These are phyloP conservation scores for Epsilonema sp. DNA, from an alignment of 2,888 invertebrate species.

Conservation along the genomic window DNA sequence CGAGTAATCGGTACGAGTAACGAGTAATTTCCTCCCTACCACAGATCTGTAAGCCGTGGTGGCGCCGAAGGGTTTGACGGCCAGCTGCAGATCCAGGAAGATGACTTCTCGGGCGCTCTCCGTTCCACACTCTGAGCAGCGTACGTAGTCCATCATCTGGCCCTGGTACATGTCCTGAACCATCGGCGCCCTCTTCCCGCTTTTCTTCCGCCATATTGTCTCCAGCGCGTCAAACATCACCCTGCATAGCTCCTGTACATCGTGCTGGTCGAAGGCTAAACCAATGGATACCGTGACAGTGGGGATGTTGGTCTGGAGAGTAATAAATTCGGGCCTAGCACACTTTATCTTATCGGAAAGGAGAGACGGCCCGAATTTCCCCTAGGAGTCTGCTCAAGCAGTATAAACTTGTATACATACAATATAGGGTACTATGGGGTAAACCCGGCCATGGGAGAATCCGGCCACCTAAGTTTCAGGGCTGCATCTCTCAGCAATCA, in stretches of 20 bases:
- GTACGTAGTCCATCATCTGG: slow-evolving; percentile 67
- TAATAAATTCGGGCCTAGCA: too few species aligned
- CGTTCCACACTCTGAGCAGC: slow-evolving; percentile 54
- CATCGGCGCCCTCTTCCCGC: slow-evolving; percentile 57
- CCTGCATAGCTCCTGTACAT: slow-evolving; percentile 67
- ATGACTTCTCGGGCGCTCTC: slow-evolving; percentile 62
- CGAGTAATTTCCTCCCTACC: neutral
- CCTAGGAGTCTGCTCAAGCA: too few species aligned
- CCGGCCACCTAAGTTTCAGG: too few species aligned
- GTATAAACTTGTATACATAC: too few species aligned
- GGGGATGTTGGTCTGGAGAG: too few species aligned
- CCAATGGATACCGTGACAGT: too few species aligned
- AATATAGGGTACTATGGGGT: too few species aligned
- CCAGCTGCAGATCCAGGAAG: slow-evolving; percentile 63
- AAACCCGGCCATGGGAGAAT: too few species aligned
- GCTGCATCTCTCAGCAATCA: too few species aligned
- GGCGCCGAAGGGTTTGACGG: slow-evolving; percentile 60
- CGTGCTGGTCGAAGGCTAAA: slow-evolving; percentile 68
- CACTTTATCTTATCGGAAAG: too few species aligned
- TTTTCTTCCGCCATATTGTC: slow-evolving; percentile 56
- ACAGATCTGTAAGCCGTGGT: slow-evolving; percentile 54
- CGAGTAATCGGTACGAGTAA: neutral
- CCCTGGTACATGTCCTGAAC: slow-evolving; percentile 56
- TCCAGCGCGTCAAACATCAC: slow-evolving; percentile 77
- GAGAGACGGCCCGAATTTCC: too few species aligned